Evolutionary conservation across 2,888 invertebrate genomes (phyloP), one percentile per base, ranked within the genome.

Genomic region (Tricholauxania praeusta): DNA sequence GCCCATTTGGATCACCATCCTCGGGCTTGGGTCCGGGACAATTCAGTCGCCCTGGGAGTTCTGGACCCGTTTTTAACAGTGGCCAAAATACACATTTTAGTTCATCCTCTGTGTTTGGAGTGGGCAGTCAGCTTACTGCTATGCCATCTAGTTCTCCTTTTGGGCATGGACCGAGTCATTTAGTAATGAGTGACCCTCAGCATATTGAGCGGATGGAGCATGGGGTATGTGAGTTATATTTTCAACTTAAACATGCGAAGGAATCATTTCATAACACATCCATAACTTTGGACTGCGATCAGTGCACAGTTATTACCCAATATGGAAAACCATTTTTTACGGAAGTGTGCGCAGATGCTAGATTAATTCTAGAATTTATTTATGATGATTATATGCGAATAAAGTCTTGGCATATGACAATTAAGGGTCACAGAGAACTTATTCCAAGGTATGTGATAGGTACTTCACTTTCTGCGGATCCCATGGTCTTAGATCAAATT

Each of bases 331-430:
- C 98, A 71, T 94, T 97, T 91, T 97, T 96, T 89, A 97, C 97
- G 81, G 98, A 98, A 93, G 98, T 99, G 84, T 97, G 97, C 89
- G 98, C 99, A 80, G 99, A 99, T 88, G 99, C 99, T 79, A 92
- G 98, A 82, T 90, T 99, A 86, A 96, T 98, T 89, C 90, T 99
- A 87, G 99, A 99, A 90, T 99, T 99, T 90, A 97, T 98, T 79
- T 98, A 98, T 89, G 99, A 99, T 89, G 98, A 99, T 89, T 92
- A 98, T 86, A 98, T 99, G 97, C 92, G 99, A 88, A 99, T 99
- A 90, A 97, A 98, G 89, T 96, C 97, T 83, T 99, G 99, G 99
- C 97, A 98, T 89, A 94, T 99, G 90, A 94, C 98, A 76, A 97
- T 98, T 80, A 90, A 98, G 80, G 93, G 95, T 83, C 97, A 98